phyloP scores from a whole-genome alignment of 1,140 invertebrate species.

The Chironomus striatipennis region DNA sequence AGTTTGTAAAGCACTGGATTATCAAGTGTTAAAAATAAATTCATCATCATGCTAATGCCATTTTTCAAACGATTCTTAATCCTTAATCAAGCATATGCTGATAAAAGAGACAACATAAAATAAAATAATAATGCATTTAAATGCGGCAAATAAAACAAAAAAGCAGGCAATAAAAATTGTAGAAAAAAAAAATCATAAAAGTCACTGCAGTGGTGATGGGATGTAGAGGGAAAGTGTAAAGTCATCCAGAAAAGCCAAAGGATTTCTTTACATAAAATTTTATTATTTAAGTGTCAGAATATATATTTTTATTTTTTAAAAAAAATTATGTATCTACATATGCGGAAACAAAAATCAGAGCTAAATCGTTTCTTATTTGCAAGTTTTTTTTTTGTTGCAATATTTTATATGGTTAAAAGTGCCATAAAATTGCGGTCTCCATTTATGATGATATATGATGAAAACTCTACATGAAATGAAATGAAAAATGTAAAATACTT shows the following conservation, averaged over 20 bases:
- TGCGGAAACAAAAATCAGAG: neutral
- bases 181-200: neutral
- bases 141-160: neutral
- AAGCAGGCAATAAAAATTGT: constrained; percentile 4
- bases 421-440: constrained; percentile 11
- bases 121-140: neutral
- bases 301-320: neutral
- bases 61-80: neutral
- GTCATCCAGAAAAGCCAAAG: neutral
- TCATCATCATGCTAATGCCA: too few species aligned
- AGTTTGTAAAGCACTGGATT: too few species aligned
- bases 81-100: neutral
- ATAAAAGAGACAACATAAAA: neutral
- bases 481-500: constrained; percentile 10
- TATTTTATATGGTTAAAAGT: neutral
- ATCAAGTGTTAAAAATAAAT: too few species aligned
- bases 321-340: neutral
- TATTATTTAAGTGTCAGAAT: constrained; percentile 1
- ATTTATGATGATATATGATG: constrained; percentile 9
- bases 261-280: neutral
- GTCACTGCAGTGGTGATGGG: neutral
- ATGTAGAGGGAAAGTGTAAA: neutral
- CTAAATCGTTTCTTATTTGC: neutral
- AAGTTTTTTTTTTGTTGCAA: neutral
- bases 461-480: constrained; percentile 14